Conservation (phyloP, 2,113 vertebrate species). For the Brachirus orientalis region DNA sequence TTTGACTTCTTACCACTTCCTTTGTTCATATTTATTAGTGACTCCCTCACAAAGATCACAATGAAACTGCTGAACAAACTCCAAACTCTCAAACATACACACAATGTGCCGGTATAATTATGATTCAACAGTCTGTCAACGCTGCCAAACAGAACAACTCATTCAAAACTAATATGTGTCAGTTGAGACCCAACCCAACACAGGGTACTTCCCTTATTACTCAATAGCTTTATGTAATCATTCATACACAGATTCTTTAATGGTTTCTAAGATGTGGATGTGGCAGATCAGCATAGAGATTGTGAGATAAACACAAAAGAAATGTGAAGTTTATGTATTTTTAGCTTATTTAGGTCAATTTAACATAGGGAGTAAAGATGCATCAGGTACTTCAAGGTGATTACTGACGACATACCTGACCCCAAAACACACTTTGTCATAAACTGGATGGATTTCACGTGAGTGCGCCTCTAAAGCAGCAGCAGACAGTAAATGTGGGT, state of each 20-base stretch:
- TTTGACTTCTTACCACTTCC: conserved; percentile 11
- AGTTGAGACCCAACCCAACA: conserved; percentile 55
- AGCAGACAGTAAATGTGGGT: background rate
- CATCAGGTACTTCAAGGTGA: background rate
- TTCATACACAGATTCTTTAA: conserved; percentile 16
- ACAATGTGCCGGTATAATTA: conserved; percentile 11
- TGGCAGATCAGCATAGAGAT: background rate
- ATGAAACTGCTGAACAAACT: background rate
- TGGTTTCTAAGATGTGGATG: fast-evolving
- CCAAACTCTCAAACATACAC: background rate
- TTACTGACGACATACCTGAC: background rate
- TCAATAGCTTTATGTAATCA: conserved; percentile 46
- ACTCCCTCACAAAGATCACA: background rate
- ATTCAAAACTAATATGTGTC: conserved; percentile 61
- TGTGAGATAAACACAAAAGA: background rate
- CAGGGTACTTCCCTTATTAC: conserved; percentile 62
- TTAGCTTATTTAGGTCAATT: background rate
- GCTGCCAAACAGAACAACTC: conserved; percentile 37
- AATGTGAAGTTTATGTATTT: no score
- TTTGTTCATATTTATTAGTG: background rate
- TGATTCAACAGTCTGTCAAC: conserved; percentile 10
- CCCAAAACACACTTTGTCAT: background rate
- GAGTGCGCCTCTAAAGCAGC: background rate
- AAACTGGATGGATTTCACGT: background rate
- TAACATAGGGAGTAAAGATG: background rate